Conservation (phyloP, 2,797 vertebrate genomes). For the Pangasius mekongensis region DNA sequence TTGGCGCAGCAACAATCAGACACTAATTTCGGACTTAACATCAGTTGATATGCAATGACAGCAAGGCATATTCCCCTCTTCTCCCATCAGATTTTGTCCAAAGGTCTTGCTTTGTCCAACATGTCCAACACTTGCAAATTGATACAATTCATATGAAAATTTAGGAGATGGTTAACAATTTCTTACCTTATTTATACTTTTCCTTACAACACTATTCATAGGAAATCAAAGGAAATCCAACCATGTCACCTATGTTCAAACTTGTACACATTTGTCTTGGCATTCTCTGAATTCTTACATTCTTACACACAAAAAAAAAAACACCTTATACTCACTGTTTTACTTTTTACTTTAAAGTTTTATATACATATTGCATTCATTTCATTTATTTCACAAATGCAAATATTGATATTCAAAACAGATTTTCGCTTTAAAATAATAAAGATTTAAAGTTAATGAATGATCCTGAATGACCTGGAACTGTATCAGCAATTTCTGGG, state of each 20-base stretch:
- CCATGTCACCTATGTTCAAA: background rate
- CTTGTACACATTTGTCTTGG: background rate
- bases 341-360: background rate
- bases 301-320: too few relatives aligned
- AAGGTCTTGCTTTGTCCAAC: background rate
- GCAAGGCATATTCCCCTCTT: background rate
- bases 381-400: background rate
- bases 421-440: background rate
- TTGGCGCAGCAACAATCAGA: constrained; percentile 69
- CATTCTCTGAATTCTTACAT: background rate
- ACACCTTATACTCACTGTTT: background rate
- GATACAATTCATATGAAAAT: background rate
- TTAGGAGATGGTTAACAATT: background rate
- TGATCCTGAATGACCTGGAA: background rate
- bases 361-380: background rate
- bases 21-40: constrained; percentile 62
- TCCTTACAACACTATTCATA: background rate
- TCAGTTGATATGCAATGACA: constrained; percentile 21
- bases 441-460: background rate
- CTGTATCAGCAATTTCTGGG: background rate
- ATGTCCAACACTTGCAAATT: background rate
- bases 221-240: background rate
- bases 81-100: background rate
- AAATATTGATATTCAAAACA: background rate
- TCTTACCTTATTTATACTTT: background rate